Percentiles rank a stretch among this genome's conserved stretches.
Conservation (phyloP, 1,140 invertebrate genomes). For the Caenorhabditis briggsae region DNA sequence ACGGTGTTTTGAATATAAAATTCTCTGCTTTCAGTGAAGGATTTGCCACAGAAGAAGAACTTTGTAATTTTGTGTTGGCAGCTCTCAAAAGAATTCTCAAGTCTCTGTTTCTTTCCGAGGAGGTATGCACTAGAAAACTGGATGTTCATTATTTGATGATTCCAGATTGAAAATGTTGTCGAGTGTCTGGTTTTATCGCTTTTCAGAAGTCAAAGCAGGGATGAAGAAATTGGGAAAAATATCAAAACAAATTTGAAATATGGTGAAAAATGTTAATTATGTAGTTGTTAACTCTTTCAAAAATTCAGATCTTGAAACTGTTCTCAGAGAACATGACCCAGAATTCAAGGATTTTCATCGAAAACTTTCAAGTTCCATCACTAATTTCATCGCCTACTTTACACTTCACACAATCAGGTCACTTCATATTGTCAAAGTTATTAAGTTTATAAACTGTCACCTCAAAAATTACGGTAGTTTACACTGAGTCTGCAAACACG, state of each 20-base stretch:
- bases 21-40: neutral
- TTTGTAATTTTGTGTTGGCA: neutral
- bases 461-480: no score
- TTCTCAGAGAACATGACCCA: neutral
- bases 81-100: neutral
- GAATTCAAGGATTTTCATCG: neutral
- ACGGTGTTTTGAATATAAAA: neutral
- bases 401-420: conserved; percentile 18
- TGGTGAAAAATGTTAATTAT: neutral
- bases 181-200: neutral
- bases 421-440: no score
- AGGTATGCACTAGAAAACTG: neutral
- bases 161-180: neutral
- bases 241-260: neutral
- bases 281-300: no score
- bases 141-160: neutral
- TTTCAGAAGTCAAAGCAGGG: neutral
- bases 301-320: no score
- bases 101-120: neutral
- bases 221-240: neutral
- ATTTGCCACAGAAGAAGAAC: neutral
- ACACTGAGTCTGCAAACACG: no score
- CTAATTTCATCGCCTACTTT: conserved; percentile 13
- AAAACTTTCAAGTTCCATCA: neutral
- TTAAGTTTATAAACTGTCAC: no score